phyloP scores from a whole-genome alignment of 2,888 invertebrate genomes.

The Gasteruption jaculator region DNA sequence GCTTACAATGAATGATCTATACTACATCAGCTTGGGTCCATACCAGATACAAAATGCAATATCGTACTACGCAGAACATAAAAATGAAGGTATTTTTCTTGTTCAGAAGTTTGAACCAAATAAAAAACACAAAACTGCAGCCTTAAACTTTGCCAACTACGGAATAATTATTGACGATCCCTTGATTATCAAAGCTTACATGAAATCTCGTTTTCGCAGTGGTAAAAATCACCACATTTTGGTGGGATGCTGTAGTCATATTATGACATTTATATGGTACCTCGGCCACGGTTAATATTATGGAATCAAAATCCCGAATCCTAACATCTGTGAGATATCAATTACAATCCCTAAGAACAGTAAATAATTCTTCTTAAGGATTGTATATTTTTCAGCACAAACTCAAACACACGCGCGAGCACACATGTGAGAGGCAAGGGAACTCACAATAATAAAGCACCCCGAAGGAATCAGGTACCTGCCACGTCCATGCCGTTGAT shows the following conservation, averaged over 20 bases:
- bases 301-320: neutral
- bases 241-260: conserved; percentile 1
- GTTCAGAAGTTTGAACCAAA: conserved; percentile 13
- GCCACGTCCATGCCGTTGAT: conserved; percentile 1
- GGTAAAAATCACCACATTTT: conserved; percentile 17
- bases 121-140: conserved; percentile 5
- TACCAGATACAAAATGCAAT: conserved; percentile 15
- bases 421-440: conserved; percentile 3
- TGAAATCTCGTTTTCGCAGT: conserved; percentile 15
- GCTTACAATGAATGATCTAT: conserved; percentile 8
- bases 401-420: too few species aligned
- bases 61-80: conserved; percentile 15
- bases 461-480: neutral
- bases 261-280: neutral
- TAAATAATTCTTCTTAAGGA: too few species aligned
- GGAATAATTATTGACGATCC: conserved; percentile 6
- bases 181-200: conserved; percentile 10
- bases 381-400: too few species aligned
- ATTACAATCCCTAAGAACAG: too few species aligned
- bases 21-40: conserved; percentile 11
- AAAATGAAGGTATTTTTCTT: conserved; percentile 14
- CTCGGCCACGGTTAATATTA: conserved; percentile 3
- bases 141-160: conserved; percentile 7
- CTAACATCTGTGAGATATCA: neutral
- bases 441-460: conserved; percentile 2